phyloP scores from a whole-genome alignment of 2,113 vertebrate genomes.

The Piaya cayana region DNA sequence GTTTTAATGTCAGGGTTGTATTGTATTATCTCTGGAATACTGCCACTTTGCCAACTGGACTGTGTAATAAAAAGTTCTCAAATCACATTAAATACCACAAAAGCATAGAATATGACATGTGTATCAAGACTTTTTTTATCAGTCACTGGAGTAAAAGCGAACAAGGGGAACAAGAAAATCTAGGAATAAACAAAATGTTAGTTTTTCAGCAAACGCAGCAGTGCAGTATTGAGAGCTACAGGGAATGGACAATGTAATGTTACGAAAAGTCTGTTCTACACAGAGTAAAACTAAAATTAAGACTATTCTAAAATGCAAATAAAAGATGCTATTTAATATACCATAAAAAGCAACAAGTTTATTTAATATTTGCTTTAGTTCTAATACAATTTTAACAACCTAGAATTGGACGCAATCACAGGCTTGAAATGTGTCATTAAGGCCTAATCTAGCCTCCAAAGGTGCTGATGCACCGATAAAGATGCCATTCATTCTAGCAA shows the following conservation, averaged over 20 bases:
- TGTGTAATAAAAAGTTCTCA: neutral
- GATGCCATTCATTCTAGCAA: neutral
- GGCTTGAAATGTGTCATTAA: neutral
- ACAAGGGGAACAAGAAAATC: neutral
- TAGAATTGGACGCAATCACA: neutral
- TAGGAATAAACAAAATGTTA: neutral
- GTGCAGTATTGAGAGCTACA: neutral
- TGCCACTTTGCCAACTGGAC: constrained; percentile 9
- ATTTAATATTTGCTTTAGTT: neutral
- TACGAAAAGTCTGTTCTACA: neutral
- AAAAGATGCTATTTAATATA: neutral
- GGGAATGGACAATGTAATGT: neutral
- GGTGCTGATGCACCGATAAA: constrained; percentile 1
- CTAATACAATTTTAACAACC: neutral
- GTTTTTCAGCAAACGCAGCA: neutral
- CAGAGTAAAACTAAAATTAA: neutral
- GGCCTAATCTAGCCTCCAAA: neutral
- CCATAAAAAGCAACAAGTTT: neutral
- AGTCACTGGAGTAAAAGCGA: neutral
- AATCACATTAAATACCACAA: neutral
- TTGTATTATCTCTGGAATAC: neutral
- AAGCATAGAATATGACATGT: neutral
- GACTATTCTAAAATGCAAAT: neutral
- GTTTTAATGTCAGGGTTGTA: neutral
- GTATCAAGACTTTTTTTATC: neutral